phyloP scores from a whole-genome alignment of 30 jellyfish, hydroid and myxozoan species.

The Catostylus mosaicus region DNA sequence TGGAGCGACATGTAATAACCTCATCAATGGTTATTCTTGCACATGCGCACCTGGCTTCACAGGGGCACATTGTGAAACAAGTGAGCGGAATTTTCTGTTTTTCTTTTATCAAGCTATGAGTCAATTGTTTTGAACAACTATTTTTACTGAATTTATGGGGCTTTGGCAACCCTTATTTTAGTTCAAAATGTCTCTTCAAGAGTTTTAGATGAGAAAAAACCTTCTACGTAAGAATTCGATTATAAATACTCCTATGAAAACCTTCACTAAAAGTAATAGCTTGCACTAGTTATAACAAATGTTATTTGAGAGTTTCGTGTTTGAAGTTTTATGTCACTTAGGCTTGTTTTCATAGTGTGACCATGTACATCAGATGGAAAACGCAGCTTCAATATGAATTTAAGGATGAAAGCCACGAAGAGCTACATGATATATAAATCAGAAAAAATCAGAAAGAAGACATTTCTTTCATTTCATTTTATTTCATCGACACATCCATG shows the following conservation, averaged over 20 bases:
- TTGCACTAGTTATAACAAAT: too few species aligned
- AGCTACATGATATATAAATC: too few species aligned
- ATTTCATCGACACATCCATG: too few species aligned
- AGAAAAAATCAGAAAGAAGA: too few species aligned
- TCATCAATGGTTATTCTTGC: conserved; percentile 54
- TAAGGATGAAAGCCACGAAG: too few species aligned
- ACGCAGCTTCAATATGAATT: too few species aligned
- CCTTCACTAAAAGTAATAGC: neutral
- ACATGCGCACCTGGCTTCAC: conserved; percentile 70
- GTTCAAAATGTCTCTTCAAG: neutral
- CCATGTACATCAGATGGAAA: too few species aligned
- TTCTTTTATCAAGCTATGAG: neutral
- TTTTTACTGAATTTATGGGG: neutral
- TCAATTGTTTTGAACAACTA: neutral
- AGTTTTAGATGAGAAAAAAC: neutral
- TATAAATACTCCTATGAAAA: neutral
- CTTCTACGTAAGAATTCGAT: neutral
- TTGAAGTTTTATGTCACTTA: too few species aligned
- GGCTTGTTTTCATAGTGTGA: too few species aligned
- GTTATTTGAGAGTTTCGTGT: too few species aligned
- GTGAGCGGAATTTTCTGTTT: neutral
- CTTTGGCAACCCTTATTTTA: neutral
- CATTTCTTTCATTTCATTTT: too few species aligned
- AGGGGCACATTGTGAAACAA: conserved; percentile 75
- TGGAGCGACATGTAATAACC: conserved; percentile 62